Conservation (phyloP, 2,797 vertebrate species). For the Distichodus sexfasciatus region DNA sequence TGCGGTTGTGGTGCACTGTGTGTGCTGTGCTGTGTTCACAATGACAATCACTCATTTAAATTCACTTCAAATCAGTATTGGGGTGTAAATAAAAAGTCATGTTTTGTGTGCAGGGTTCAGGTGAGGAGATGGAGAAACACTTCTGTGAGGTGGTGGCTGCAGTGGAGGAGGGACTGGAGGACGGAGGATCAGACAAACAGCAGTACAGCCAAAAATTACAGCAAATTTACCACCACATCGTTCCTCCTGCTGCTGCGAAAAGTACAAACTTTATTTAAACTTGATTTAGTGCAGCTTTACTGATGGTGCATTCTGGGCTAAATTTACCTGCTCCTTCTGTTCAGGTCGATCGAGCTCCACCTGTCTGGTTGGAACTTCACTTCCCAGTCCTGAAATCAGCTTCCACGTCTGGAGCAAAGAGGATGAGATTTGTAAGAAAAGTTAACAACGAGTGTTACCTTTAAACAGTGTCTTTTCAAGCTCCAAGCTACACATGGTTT, state of each 20-base stretch:
- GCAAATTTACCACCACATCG: slow-evolving; percentile 68
- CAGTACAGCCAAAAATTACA: slow-evolving; percentile 65
- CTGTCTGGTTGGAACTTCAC: slow-evolving; percentile 52
- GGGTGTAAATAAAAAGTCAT: neutral
- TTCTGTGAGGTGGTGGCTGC: slow-evolving; percentile 74
- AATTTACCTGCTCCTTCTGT: neutral
- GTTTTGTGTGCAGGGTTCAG: slow-evolving; percentile 63
- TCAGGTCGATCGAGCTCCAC: slow-evolving; percentile 3
- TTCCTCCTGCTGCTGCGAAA: slow-evolving; percentile 52
- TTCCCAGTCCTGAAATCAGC: slow-evolving; percentile 78
- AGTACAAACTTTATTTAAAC: neutral
- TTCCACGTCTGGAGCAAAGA: slow-evolving; percentile 82
- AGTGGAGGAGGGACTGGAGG: slow-evolving; percentile 62
- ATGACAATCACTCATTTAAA: too few species aligned
- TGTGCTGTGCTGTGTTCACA: too few species aligned
- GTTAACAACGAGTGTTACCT: too few species aligned
- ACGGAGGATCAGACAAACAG: slow-evolving; percentile 35
- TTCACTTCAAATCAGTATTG: too few species aligned
- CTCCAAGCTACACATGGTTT: too few species aligned
- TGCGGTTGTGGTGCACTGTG: too few species aligned
- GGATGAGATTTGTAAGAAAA: slow-evolving; percentile 80
- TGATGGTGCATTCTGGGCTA: too few species aligned
- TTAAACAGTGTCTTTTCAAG: neutral
- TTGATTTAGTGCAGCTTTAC: neutral
- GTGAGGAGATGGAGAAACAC: slow-evolving; percentile 61